Evolutionary conservation across 2,113 vertebrate genomes (phyloP), one percentile per base, ranked within the genome.

Genomic region (Gulo gulo): DNA sequence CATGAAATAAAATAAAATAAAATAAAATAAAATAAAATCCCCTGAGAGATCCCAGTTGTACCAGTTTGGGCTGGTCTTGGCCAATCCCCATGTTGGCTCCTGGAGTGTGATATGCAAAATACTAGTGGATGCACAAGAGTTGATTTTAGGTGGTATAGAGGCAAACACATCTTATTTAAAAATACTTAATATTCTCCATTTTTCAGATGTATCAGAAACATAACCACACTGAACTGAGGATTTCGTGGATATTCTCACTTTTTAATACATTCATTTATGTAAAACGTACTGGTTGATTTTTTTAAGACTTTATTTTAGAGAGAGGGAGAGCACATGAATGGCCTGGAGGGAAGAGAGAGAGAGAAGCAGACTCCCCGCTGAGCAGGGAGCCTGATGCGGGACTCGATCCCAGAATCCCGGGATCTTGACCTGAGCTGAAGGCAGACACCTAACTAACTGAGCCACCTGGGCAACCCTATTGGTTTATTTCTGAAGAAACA

Each of bases 401-500:
- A 55, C 16, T 55, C 5, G 4, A 55, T 55, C 16, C 52, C 52
- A 18, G 52, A 55, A 55, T 55, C 52, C 9, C 1, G 36, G 21
- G 69, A 39, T 73, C 69, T 3, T 39, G 69, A 73, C 69, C 2
- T 73, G 69, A 73, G 20, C 69, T 0, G 10, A 73, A 73, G 36
- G 36, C 69, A 39, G 69, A 24, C 0, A 5, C 36, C 11, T 39
- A 73, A 39, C 4, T 2, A 21, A 73, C 20, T 73, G 10, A 73
- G 69, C 69, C 36, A 24, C 20, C 21, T 21, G 21, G 20, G 69
- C 10, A 10, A 36, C 36, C 69, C n/a, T 23, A 13, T 24, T 74
- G 23, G 4, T 65, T 67, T 36, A 67, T 61, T 93, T 93, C 90
- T 94, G 36, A 45, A 79, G 63, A 83, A 80, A 87, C 45, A n/a